Percentiles rank a stretch among this genome's conserved stretches.
Conservation (phyloP, 2,113 vertebrate species). For the Bubo blakistoni region DNA sequence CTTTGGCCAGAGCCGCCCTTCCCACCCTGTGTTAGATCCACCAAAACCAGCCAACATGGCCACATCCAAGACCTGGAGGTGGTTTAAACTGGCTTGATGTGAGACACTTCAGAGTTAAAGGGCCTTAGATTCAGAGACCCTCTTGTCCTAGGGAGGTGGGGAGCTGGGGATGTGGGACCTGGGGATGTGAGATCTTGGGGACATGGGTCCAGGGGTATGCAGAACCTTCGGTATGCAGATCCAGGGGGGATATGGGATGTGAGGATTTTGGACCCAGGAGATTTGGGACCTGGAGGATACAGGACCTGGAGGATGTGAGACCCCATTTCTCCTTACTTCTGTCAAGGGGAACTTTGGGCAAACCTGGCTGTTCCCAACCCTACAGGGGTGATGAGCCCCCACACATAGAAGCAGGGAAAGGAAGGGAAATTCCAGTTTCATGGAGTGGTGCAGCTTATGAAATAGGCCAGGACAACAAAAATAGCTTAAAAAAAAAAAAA, state of each 20-base stretch:
- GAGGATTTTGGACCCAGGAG: not conserved
- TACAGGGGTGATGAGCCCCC: not conserved
- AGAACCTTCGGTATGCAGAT: not conserved
- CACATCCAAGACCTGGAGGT: not conserved
- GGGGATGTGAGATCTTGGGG: not conserved
- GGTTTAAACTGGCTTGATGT: not conserved
- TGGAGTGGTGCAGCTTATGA: not conserved
- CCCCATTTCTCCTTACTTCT: not conserved
- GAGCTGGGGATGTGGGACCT: not conserved
- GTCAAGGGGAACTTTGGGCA: not conserved
- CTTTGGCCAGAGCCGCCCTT: not conserved
- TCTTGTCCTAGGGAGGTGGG: fast-evolving
- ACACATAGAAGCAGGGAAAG: not conserved
- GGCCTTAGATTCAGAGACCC: not conserved
- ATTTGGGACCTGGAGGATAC: not conserved
- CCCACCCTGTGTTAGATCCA: not conserved
- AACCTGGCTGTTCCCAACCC: not conserved
- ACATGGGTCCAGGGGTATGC: not conserved
- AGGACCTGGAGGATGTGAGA: too few species aligned
- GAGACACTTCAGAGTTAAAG: not conserved
- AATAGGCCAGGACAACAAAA: not conserved
- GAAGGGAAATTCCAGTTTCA: not conserved
- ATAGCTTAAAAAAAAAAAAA: not conserved
- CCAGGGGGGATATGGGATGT: too few species aligned
- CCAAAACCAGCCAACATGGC: not conserved